Conservation (phyloP, 2,113 vertebrate species). For the Sinosuthora webbiana region DNA sequence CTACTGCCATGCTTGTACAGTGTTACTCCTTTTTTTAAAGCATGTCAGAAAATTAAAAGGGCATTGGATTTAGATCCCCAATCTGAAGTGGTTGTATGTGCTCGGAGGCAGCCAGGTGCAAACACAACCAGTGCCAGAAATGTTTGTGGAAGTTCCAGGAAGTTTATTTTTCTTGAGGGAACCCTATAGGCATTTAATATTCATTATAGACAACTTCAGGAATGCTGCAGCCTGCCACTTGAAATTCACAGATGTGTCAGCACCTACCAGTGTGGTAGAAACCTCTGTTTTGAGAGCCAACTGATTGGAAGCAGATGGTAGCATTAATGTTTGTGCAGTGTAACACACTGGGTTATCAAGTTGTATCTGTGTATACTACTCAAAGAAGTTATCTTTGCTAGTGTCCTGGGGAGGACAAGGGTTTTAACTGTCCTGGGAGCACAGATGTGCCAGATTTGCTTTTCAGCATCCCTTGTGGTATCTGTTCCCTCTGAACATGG, state of each 20-base stretch:
- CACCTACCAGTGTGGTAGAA: background rate
- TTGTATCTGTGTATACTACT: background rate
- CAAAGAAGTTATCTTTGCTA: background rate
- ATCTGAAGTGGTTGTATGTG: background rate
- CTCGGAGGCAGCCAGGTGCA: fast-evolving
- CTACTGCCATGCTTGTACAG: fast-evolving
- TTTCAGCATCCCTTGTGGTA: background rate
- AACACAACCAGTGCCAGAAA: background rate
- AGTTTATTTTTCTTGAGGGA: background rate
- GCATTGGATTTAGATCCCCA: background rate
- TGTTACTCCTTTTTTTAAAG: background rate
- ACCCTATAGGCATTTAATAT: background rate
- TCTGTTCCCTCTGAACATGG: background rate
- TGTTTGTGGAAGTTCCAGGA: background rate
- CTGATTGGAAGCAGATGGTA: background rate
- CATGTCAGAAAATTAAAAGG: background rate
- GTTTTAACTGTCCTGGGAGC: background rate
- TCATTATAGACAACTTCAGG: background rate
- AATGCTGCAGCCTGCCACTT: background rate
- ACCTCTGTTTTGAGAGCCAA: background rate
- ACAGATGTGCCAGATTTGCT: background rate
- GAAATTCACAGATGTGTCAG: background rate
- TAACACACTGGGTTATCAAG: background rate
- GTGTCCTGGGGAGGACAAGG: background rate
- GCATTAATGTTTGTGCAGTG: background rate